Percentiles rank a stretch among this genome's conserved stretches.
Conservation (phyloP, 1,140 invertebrate genomes). For the Frieseomelitta varia region DNA sequence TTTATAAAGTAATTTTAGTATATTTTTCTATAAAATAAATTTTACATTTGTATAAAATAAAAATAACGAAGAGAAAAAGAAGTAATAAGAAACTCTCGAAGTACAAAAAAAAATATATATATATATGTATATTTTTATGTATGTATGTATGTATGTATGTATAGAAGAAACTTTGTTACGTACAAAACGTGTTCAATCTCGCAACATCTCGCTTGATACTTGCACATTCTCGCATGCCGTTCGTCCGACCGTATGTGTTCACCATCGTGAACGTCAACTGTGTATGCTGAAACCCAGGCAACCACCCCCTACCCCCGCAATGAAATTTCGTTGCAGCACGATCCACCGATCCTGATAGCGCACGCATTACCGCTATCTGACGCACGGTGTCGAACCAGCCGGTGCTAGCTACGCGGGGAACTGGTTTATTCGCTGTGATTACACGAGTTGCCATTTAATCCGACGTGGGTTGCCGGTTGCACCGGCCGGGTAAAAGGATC, state of each 20-base stretch:
- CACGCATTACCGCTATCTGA: constrained; percentile 8
- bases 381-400: not conserved
- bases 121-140: too few relatives aligned
- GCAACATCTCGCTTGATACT: too few relatives aligned
- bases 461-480: constrained; percentile 26
- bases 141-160: too few relatives aligned
- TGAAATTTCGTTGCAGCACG: not conserved
- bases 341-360: constrained; percentile 2
- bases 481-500: constrained; percentile 34
- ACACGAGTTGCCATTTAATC: constrained; percentile 42
- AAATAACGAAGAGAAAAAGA: too few relatives aligned
- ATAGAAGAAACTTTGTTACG: too few relatives aligned
- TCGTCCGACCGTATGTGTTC: not conserved
- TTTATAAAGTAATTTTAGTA: too few relatives aligned
- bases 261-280: not conserved
- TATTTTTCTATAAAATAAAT: too few relatives aligned
- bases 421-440: constrained; percentile 41
- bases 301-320: not conserved
- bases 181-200: too few relatives aligned
- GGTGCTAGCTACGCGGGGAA: constrained; percentile 2
- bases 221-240: too few relatives aligned
- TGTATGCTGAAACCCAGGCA: not conserved
- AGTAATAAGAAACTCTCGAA: too few relatives aligned
- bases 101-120: too few relatives aligned
- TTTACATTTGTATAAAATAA: too few relatives aligned